Evolutionary conservation across 2,888 invertebrate genomes (phyloP), one percentile per base, ranked within the genome.

Genomic region (Archaeoteleia sp.): DNA sequence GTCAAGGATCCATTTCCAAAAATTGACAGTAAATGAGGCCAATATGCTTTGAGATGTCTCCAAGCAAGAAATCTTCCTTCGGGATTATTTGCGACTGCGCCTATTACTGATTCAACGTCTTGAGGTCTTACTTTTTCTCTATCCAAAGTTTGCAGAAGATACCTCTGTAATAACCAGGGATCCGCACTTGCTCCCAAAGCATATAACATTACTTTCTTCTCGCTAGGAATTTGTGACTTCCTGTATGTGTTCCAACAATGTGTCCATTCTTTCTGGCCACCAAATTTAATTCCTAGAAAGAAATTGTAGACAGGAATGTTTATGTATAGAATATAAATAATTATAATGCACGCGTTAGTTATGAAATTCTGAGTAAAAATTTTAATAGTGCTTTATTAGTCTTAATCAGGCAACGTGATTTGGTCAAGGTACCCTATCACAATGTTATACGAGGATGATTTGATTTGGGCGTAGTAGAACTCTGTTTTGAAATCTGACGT

Each of bases 151-250:
- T 92, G 90, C 43, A 92, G 88, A 43, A 95, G 88, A 86, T 94
- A 93, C 90, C 93, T 90, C 81, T 93, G 92, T 29, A 95, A 87
- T 14, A 95, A 87, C 95, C 95, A 95, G 20, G 93, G 92, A 82
- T 94, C 92, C 0, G 88, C 86, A 0, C 93, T 88, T 25, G 92
- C 89, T 0, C 92, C 91, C 60, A 95, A 83, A 0, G 94, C 91
- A 71, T 90, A 88, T 25, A 94, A 86, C 69, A 95, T 87, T 29
- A 92, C 87, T 61, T 90, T 90, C 46, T 91, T 88, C 77, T 95
- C 94, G 67, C 92, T 92, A 0, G 92, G 89, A 62, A 90, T 87
- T 46, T 88, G 87, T 0, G 92, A 91, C 0, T 88, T 87, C 48
- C 89, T 88, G 78, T 94, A 92, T 13, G 90, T 89, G 1, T 89